Evolutionary conservation across 37 sponge, comb jelly and placozoan genomes (phyloP).

Genomic region (Ephydatia muelleri): DNA sequence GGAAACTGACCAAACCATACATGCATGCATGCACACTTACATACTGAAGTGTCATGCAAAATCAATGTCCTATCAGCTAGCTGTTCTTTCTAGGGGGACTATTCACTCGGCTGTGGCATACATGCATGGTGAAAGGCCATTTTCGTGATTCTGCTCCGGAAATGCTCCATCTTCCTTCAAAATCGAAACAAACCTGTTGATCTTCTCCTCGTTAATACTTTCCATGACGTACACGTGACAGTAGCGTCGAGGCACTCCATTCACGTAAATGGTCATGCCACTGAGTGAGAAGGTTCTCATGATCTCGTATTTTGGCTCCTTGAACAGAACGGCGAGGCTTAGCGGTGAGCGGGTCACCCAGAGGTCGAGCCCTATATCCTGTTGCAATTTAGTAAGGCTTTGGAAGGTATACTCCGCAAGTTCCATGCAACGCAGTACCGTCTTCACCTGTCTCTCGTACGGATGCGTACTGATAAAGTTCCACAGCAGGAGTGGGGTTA

Average conservation of each 20-base stretch:
- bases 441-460: slow-evolving; percentile 18
- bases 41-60: too few relatives aligned
- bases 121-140: too few relatives aligned
- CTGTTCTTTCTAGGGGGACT: too few relatives aligned
- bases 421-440: background rate
- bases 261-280: background rate
- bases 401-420: background rate
- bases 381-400: background rate
- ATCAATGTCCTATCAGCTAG: too few relatives aligned
- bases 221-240: slow-evolving; percentile 13
- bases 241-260: background rate
- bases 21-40: too few relatives aligned
- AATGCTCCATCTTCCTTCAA: slow-evolving; percentile 6
- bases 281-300: background rate
- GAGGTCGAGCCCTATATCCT: slow-evolving; percentile 9
- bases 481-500: slow-evolving; percentile 3
- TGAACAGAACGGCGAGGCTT: slow-evolving; percentile 1
- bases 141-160: background rate
- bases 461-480: slow-evolving; percentile 8
- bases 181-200: background rate
- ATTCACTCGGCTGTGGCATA: too few relatives aligned
- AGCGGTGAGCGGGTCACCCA: slow-evolving; percentile 14
- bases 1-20: too few relatives aligned
- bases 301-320: slow-evolving; percentile 2
- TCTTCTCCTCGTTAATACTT: background rate